Conservation (phyloP, 2,113 vertebrate genomes). For the Litocranius walleri region DNA sequence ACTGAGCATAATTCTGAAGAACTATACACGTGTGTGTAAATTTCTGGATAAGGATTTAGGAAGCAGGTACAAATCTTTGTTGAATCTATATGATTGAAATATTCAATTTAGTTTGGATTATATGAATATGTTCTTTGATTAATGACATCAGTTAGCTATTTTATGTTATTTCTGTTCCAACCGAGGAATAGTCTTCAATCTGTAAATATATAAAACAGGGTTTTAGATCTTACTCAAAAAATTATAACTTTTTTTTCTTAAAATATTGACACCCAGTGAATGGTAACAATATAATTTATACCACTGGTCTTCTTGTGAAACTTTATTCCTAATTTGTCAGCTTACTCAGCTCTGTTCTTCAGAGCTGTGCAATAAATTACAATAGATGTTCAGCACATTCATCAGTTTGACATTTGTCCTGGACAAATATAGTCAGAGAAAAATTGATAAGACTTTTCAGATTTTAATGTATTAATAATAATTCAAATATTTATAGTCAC, state of each 20-base stretch:
- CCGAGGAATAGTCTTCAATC: not conserved
- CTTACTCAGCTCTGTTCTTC: constrained; percentile 52
- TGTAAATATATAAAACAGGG: constrained; percentile 15
- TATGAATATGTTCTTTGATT: not conserved
- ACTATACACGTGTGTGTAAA: not conserved
- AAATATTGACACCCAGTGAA: constrained; percentile 15
- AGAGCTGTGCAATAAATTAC: constrained; percentile 56
- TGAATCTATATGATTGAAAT: not conserved
- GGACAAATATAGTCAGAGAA: constrained; percentile 37
- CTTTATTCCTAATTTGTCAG: constrained; percentile 64
- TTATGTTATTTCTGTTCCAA: not conserved
- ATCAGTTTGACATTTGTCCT: constrained; percentile 51
- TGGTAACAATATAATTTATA: constrained; percentile 44
- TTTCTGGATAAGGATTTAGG: not conserved
- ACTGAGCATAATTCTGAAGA: not conserved
- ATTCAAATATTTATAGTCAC: not conserved
- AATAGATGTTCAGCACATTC: constrained; percentile 52
- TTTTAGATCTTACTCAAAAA: not conserved
- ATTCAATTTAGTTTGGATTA: not conserved
- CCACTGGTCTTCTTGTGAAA: constrained; percentile 39
- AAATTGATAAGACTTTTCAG: constrained; percentile 11
- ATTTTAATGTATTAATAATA: constrained; percentile 29
- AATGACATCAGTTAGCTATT: not conserved
- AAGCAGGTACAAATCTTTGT: not conserved
- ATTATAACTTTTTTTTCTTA: not conserved